Base-by-base conservation (phyloP, 2,797 vertebrate genomes). In the Halcyon leucocephala region DNA sequence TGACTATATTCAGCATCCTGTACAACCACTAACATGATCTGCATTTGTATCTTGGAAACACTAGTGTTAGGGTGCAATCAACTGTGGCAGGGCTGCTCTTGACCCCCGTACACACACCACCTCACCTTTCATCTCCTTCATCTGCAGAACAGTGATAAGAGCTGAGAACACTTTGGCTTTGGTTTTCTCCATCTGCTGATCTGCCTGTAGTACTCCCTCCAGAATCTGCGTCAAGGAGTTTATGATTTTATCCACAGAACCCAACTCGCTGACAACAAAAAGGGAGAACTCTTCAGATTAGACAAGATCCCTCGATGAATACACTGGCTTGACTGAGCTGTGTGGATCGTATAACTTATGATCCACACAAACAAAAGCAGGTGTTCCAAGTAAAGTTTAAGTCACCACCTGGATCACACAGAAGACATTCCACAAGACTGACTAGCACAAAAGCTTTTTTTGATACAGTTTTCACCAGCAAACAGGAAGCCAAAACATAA, bases 81-180 rank as follows among this genome's bases (percentile, higher is more conserved):
- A 25, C 61, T 84, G 54, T 4, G 20, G 16, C 83, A 82, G 74
- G 74, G 7, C 24, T 80, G 73, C 72, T 87, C 24, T 54, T 60
- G 0, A 64, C 55, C 52, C 35, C 31, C 26, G 52, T 58, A 82
- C 62, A 29, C 42, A 78, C 69, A 92, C 22, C 55, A 31, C 25
- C 97, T 97, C 92, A 99, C 99, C 99, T 80, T 98, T 99, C 74
- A 99, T 98, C 76, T 98, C 99, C 97, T 99, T 99, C 96, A 99
- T 99, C 94, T 99, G 99, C 86, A 99, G 97, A 64, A 99, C 99
- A 10, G 98, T 99, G 94, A 99, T 99, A 86, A 99, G 99, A 0
- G 99, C 98, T 6, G 99, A 99, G 97, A 99, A 99, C 90, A 99
- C 98, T 96, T 99, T 99, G 96, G 99, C 99, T 98, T 99, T 99